phyloP scores from a whole-genome alignment of 2,797 vertebrate species.

The Ctenosaura bakeri region DNA sequence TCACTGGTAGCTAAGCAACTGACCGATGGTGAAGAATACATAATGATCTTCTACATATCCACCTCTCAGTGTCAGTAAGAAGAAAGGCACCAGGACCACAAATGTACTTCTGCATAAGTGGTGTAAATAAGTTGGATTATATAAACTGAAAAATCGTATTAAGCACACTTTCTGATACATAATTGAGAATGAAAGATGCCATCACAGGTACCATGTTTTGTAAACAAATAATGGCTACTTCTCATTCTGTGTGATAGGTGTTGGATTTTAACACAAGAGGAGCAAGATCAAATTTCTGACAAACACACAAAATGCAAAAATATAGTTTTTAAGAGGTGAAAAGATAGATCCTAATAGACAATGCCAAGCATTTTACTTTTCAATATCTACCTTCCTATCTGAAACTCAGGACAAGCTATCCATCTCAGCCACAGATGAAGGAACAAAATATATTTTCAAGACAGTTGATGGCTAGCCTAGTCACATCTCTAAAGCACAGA shows the following conservation, averaged over 20 bases:
- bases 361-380: not conserved
- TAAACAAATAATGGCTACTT: not conserved
- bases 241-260: conserved; percentile 6
- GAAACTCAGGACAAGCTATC: not conserved
- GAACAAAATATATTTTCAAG: not conserved
- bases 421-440: too few species aligned
- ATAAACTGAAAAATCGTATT: conserved; percentile 45
- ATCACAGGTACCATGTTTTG: conserved; percentile 22
- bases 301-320: conserved; percentile 5
- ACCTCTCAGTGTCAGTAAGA: conserved; percentile 62
- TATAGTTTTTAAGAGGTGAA: not conserved
- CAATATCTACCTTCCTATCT: not conserved
- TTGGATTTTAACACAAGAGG: conserved; percentile 22
- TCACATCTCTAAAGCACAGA: not conserved
- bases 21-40: conserved; percentile 84
- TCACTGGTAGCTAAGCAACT: conserved; percentile 86
- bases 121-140: conserved; percentile 38
- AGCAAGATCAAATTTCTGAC: not conserved
- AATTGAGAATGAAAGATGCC: conserved; percentile 51
- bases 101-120: conserved; percentile 42
- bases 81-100: conserved; percentile 56
- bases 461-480: not conserved
- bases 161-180: conserved; percentile 4
- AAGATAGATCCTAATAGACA: not conserved
- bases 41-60: conserved; percentile 78